Percentiles rank a stretch among this genome's conserved stretches.
Conservation (phyloP, 2,888 invertebrate species). For the Dryadula phaetusa region DNA sequence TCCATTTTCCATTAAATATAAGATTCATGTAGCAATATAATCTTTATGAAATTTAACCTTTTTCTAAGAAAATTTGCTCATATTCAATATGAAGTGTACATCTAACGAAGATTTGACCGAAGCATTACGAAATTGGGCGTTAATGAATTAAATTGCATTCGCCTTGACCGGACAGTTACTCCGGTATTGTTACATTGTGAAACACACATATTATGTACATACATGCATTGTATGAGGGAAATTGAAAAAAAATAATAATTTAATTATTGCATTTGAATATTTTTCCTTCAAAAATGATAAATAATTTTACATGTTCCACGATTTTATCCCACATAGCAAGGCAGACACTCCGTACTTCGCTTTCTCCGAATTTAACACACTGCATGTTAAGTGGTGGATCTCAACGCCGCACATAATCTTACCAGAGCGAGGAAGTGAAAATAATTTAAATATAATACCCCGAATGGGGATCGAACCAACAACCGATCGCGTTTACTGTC, state of each 20-base stretch:
- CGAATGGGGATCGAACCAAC: too few species aligned
- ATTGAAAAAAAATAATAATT: not conserved
- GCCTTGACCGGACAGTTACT: slow-evolving; percentile 29
- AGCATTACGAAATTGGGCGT: slow-evolving; percentile 29
- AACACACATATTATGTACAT: slow-evolving; percentile 10
- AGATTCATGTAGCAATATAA: not conserved
- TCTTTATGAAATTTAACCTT: not conserved
- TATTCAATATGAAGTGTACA: not conserved
- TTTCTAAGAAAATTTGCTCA: slow-evolving; percentile 1
- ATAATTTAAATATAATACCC: too few species aligned
- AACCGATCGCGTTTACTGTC: too few species aligned
- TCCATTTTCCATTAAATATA: not conserved
- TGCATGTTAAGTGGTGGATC: too few species aligned
- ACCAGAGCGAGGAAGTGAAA: too few species aligned
- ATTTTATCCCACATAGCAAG: too few species aligned
- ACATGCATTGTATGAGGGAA: slow-evolving; percentile 1
- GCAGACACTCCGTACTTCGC: too few species aligned
- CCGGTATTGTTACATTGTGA: slow-evolving; percentile 25
- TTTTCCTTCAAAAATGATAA: too few species aligned
- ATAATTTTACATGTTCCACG: too few species aligned
- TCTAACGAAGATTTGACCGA: slow-evolving; percentile 17
- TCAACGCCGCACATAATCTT: too few species aligned
- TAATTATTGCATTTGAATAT: not conserved
- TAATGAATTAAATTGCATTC: slow-evolving; percentile 28
- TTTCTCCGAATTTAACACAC: too few species aligned